These are phyloP conservation scores for Nymphalis polychloros DNA, from an alignment of 2,888 invertebrate genomes.

Conservation along the genomic window DNA sequence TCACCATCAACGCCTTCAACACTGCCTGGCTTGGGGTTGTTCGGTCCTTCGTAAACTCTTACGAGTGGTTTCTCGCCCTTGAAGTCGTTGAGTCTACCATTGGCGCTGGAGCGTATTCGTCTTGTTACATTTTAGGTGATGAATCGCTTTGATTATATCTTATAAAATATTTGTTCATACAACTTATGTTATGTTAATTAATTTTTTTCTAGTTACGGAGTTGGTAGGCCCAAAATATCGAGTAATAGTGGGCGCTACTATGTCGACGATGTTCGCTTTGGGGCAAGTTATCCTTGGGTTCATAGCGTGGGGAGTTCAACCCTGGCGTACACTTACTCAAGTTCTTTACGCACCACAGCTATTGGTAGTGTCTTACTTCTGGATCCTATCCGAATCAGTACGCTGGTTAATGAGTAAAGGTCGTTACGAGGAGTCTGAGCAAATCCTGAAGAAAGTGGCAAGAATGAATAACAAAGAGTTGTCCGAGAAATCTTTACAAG, in stretches of 20 bases:
- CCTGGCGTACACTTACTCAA: constrained; percentile 86
- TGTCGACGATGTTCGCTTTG: constrained; percentile 86
- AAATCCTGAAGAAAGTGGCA: constrained; percentile 84
- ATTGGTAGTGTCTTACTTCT: constrained; percentile 85
- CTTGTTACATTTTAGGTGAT: constrained; percentile 87
- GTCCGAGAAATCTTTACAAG: constrained; percentile 77
- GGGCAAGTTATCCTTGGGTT: constrained; percentile 88
- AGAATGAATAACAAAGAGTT: constrained; percentile 81
- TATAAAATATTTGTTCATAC: not conserved
- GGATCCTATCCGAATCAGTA: constrained; percentile 88
- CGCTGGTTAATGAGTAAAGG: constrained; percentile 89
- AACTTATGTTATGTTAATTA: not conserved
- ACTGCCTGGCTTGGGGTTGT: constrained; percentile 85
- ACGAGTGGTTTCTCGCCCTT: constrained; percentile 85
- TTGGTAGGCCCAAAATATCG: constrained; percentile 88
- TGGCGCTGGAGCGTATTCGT: constrained; percentile 86
- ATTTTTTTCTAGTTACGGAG: constrained; percentile 85
- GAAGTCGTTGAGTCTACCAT: constrained; percentile 87
- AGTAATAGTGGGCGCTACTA: constrained; percentile 87
- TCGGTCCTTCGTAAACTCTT: constrained; percentile 86
- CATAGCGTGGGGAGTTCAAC: constrained; percentile 85
- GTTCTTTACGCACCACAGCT: constrained; percentile 87
- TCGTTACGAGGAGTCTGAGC: constrained; percentile 84
- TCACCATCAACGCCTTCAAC: constrained; percentile 83
- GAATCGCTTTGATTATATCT: not conserved